Conservation (phyloP, 2,797 vertebrate species). For the Dendrocincla fuliginosa region DNA sequence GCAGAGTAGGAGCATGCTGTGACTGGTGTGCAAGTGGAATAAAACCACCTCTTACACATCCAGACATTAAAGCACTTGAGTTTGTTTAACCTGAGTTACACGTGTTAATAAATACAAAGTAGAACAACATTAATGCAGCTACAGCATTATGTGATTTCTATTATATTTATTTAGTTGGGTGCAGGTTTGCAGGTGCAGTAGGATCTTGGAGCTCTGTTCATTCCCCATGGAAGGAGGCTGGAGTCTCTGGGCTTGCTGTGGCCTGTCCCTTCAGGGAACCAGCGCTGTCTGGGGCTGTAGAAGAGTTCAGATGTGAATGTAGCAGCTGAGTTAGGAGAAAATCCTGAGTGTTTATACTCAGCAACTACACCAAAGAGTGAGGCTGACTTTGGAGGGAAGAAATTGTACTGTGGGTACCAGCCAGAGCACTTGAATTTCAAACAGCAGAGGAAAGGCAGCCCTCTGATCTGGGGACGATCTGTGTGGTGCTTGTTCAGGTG, state of each 20-base stretch:
- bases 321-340: background rate
- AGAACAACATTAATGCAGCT: background rate
- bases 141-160: background rate
- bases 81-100: background rate
- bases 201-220: background rate
- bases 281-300: background rate
- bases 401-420: background rate
- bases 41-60: background rate
- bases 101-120: background rate
- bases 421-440: background rate
- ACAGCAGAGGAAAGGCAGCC: background rate
- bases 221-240: background rate
- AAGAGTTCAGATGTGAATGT: background rate
- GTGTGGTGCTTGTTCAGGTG: rapidly evolving
- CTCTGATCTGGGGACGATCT: background rate
- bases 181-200: background rate
- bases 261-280: background rate
- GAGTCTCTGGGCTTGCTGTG: background rate
- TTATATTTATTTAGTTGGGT: background rate
- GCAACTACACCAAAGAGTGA: background rate
- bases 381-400: background rate
- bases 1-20: background rate
- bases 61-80: background rate
- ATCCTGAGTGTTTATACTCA: background rate
- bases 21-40: background rate